phyloP scores from a whole-genome alignment of 2,888 invertebrate genomes.

The Sphaerophoria rueppellii region DNA sequence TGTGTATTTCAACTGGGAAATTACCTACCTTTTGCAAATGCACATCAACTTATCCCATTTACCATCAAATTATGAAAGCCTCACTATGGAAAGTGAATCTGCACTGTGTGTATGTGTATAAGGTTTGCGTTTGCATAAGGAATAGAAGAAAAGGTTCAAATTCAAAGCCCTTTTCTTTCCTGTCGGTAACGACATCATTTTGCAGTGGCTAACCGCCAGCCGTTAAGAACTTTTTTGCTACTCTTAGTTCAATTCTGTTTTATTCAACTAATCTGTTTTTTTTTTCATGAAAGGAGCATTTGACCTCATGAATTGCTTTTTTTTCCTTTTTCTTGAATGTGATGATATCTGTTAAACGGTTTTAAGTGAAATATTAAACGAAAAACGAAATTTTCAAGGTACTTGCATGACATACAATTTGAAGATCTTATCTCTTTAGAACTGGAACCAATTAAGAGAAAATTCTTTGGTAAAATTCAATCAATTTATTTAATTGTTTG shows the following conservation, averaged over 20 bases:
- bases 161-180: constrained; percentile 58
- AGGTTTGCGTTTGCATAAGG: constrained; percentile 65
- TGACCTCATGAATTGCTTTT: constrained; percentile 20
- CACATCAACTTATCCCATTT: constrained; percentile 69
- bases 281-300: constrained; percentile 29
- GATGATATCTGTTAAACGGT: no score
- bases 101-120: constrained; percentile 21
- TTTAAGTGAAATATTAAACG: no score
- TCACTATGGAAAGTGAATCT: constrained; percentile 50
- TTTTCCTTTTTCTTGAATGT: background rate
- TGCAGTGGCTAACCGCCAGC: constrained; percentile 19
- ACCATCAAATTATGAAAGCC: constrained; percentile 66
- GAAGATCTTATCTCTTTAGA: no score
- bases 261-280: constrained; percentile 22
- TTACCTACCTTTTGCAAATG: constrained; percentile 60
- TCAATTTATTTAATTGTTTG: no score
- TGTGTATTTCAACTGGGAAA: constrained; percentile 44
- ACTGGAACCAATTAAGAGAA: no score
- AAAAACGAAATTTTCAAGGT: no score
- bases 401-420: no score
- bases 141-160: constrained; percentile 41
- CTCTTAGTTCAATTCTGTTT: constrained; percentile 18
- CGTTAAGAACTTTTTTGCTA: constrained; percentile 17
- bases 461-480: no score
- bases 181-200: constrained; percentile 67